A percentile compares a stretch with the other conserved stretches of the same genome.
These are phyloP conservation scores for Scelioninae gen. 2 DNA, from an alignment of 2,888 invertebrate genomes.

Conservation along the genomic window DNA sequence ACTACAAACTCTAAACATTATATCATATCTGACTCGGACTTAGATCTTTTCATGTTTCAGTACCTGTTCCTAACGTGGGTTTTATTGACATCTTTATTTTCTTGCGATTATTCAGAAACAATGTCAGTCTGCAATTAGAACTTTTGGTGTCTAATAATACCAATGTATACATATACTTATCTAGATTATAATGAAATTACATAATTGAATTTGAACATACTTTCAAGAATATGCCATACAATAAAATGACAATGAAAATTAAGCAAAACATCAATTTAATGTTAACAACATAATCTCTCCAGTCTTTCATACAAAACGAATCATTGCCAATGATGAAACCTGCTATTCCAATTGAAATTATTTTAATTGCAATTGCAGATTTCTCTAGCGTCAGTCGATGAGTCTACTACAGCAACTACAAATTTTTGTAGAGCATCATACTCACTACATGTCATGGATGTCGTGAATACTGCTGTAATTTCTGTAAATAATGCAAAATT, in stretches of 20 bases:
- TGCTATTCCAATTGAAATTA: conserved; percentile 15
- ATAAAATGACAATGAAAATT: not conserved
- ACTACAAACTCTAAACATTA: not conserved
- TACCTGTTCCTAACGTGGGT: too few species aligned
- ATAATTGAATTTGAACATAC: not conserved
- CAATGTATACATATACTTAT: not conserved
- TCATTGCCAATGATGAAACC: too few species aligned
- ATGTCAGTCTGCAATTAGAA: not conserved
- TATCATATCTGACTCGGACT: too few species aligned
- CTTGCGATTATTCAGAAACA: conserved; percentile 1
- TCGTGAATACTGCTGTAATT: conserved; percentile 75
- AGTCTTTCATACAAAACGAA: too few species aligned
- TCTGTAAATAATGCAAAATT: conserved; percentile 68
- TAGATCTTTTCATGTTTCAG: too few species aligned
- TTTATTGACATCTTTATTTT: not conserved
- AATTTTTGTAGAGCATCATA: conserved; percentile 64
- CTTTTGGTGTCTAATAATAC: not conserved
- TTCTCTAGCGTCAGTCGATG: conserved; percentile 16
- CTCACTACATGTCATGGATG: conserved; percentile 75
- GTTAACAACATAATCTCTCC: too few species aligned
- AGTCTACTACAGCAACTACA: conserved; percentile 44
- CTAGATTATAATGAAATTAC: not conserved
- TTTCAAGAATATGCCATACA: not conserved
- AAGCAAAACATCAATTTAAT: not conserved
- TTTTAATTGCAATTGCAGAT: not conserved